Evolutionary conservation across 2,888 invertebrate species (phyloP).

Genomic region (Mythimna vitellina): DNA sequence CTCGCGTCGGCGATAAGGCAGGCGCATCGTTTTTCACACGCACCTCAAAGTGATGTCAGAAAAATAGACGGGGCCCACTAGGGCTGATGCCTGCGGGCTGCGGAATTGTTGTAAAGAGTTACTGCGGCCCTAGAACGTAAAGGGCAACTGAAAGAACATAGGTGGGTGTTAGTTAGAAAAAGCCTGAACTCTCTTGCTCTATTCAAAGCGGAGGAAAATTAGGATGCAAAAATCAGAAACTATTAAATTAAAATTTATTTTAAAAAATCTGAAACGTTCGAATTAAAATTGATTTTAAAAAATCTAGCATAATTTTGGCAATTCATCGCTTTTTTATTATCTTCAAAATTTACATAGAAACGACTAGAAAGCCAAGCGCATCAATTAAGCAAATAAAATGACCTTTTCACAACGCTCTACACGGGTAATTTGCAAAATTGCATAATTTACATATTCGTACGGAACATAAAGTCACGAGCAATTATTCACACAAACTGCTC

Average conservation of each 20-base stretch:
- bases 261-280: background rate
- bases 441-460: conserved; percentile 15
- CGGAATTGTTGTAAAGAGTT: too few species aligned
- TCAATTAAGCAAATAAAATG: conserved; percentile 20
- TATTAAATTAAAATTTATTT: background rate
- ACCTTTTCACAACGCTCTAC: conserved; percentile 29
- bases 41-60: too few species aligned
- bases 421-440: conserved; percentile 47
- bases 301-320: too few species aligned
- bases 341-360: conserved; percentile 16
- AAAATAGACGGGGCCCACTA: too few species aligned
- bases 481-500: conserved; percentile 17
- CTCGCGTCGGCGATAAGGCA: too few species aligned
- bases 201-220: too few species aligned
- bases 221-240: background rate
- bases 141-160: too few species aligned
- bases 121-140: too few species aligned
- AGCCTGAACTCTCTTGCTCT: too few species aligned
- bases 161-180: too few species aligned
- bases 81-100: too few species aligned
- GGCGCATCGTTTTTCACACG: too few species aligned
- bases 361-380: conserved; percentile 26
- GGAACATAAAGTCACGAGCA: conserved; percentile 11
- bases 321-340: background rate
- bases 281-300: background rate